These are phyloP conservation scores for Trichonephila clavipes DNA, from an alignment of 1,140 invertebrate species.

Conservation along the genomic window DNA sequence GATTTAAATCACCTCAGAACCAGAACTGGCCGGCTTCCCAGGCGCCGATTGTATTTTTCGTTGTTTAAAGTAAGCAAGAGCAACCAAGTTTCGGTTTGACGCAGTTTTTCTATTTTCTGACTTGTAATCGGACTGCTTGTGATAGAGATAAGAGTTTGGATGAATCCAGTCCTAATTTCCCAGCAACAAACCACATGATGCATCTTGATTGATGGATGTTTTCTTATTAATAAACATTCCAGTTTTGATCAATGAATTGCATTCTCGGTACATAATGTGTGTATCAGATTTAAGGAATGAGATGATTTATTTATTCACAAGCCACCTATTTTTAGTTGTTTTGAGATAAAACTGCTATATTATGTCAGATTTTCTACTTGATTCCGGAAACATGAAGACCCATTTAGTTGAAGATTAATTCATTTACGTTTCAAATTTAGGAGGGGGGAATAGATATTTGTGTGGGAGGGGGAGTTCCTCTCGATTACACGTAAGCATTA, in stretches of 20 bases:
- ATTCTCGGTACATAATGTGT: not conserved
- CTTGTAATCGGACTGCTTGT: not conserved
- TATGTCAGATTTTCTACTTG: not conserved
- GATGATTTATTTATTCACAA: not conserved
- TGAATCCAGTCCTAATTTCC: not conserved
- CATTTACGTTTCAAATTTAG: not conserved
- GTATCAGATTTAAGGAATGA: not conserved
- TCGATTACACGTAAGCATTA: too few species aligned
- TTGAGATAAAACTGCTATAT: not conserved
- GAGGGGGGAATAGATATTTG: not conserved
- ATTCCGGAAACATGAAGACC: not conserved
- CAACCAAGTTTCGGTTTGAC: not conserved
- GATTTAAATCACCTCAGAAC: constrained; percentile 45
- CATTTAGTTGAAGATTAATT: too few species aligned
- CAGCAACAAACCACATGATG: not conserved
- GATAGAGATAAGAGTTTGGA: constrained; percentile 7
- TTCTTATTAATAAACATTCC: not conserved
- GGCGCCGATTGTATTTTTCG: constrained; percentile 36
- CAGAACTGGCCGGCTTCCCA: constrained; percentile 52
- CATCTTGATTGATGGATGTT: not conserved
- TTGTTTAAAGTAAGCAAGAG: not conserved
- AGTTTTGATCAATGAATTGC: not conserved
- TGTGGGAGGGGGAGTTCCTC: too few species aligned
- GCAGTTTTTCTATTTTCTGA: not conserved
- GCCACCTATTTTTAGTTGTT: not conserved